These are phyloP conservation scores for Globodera rostochiensis DNA, from an alignment of 1,140 invertebrate species.

Conservation along the genomic window DNA sequence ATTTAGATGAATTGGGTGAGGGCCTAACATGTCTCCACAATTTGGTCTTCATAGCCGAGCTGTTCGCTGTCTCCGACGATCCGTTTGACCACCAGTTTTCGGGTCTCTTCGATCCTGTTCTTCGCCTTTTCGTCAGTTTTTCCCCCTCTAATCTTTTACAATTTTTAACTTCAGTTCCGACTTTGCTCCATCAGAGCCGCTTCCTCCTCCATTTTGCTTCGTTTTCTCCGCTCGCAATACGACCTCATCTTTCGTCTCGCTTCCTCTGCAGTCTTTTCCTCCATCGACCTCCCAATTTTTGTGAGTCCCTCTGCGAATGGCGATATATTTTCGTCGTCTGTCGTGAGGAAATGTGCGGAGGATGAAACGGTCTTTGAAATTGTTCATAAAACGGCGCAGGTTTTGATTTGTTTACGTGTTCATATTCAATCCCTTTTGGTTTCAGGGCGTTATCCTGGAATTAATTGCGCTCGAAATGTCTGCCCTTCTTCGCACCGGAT, in stretches of 20 bases:
- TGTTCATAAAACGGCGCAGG: conserved; percentile 14
- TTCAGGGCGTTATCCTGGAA: conserved; percentile 46
- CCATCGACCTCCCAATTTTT: conserved; percentile 16
- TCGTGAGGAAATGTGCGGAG: neutral
- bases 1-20: conserved; percentile 28
- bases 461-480: conserved; percentile 42
- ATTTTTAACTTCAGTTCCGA: conserved; percentile 32
- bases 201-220: conserved; percentile 31
- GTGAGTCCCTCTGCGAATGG: neutral
- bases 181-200: conserved; percentile 34
- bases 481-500: conserved; percentile 27
- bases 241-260: conserved; percentile 42
- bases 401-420: neutral
- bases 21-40: conserved; percentile 34
- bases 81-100: conserved; percentile 36
- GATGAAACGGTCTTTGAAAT: neutral
- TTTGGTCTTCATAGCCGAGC: conserved; percentile 31
- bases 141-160: neutral
- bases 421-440: neutral
- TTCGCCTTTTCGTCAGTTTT: conserved; percentile 30
- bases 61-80: conserved; percentile 18
- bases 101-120: conserved; percentile 39
- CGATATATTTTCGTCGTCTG: neutral
- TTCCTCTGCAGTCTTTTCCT: conserved; percentile 15
- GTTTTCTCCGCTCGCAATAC: conserved; percentile 42